These are phyloP conservation scores for Sapayoa aenigma DNA, from an alignment of 2,113 vertebrate genomes.

Conservation along the genomic window DNA sequence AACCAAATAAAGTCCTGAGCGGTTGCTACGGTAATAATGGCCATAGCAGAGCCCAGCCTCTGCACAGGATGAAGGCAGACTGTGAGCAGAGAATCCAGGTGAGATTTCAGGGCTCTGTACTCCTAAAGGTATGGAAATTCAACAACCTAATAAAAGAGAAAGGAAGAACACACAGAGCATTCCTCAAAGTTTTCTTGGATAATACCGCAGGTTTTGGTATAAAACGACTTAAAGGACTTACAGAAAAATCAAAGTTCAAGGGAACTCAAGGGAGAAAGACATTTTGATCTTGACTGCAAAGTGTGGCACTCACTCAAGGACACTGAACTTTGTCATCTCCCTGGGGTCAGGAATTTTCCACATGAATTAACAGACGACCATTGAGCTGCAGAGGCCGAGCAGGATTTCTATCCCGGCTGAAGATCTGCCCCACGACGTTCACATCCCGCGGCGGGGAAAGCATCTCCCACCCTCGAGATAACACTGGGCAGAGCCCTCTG, in stretches of 20 bases:
- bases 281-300: background rate
- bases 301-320: background rate
- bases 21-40: background rate
- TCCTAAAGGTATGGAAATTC: background rate
- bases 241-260: background rate
- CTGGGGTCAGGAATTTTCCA: background rate
- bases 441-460: constrained; percentile 12
- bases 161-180: background rate
- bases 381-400: background rate
- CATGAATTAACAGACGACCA: constrained; percentile 31
- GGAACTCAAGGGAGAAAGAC: background rate
- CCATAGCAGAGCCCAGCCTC: background rate
- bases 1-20: background rate
- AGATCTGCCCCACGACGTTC: background rate
- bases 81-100: background rate
- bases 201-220: accelerated
- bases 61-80: background rate
- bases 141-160: background rate
- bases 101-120: background rate
- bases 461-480: constrained; percentile 40
- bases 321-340: constrained; percentile 30
- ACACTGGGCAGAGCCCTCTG: background rate
- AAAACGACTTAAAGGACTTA: background rate
- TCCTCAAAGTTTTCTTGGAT: background rate
- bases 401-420: background rate